phyloP scores from a whole-genome alignment of 2,797 vertebrate genomes.

The Protosalanx chinensis region DNA sequence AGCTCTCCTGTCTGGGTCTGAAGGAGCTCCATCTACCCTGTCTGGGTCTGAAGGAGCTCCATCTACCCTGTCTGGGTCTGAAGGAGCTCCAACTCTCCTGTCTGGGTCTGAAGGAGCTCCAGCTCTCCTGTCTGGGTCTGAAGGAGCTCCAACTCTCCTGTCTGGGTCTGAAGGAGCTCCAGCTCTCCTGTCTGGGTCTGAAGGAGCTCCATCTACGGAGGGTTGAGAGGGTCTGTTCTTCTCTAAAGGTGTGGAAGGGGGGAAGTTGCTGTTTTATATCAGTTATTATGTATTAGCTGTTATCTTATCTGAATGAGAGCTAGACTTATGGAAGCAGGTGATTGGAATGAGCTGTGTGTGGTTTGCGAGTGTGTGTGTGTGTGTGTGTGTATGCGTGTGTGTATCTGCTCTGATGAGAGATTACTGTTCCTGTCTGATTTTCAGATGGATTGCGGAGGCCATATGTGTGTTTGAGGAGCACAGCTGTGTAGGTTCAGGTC shows the following conservation, averaged over 20 bases:
- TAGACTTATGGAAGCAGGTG: not conserved
- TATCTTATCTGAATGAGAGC: not conserved
- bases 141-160: too few species aligned
- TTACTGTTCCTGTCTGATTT: not conserved
- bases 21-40: too few species aligned
- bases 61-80: too few species aligned
- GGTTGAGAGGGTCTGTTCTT: not conserved
- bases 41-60: too few species aligned
- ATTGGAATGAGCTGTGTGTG: not conserved
- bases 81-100: too few species aligned
- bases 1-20: too few species aligned
- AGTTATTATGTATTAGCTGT: too few species aligned
- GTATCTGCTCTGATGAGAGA: not conserved
- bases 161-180: too few species aligned
- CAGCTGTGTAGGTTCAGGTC: not conserved
- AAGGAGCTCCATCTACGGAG: too few species aligned
- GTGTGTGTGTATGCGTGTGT: not conserved
- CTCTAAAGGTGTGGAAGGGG: constrained; percentile 35
- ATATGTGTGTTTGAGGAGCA: not conserved
- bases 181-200: too few species aligned
- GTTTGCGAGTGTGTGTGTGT: not conserved
- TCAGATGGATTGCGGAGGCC: not conserved
- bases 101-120: too few species aligned
- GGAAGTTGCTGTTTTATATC: constrained; percentile 28
- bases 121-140: too few species aligned